Evolutionary conservation across 2,797 vertebrate species (phyloP).

Genomic region (Nannoperca obscura): DNA sequence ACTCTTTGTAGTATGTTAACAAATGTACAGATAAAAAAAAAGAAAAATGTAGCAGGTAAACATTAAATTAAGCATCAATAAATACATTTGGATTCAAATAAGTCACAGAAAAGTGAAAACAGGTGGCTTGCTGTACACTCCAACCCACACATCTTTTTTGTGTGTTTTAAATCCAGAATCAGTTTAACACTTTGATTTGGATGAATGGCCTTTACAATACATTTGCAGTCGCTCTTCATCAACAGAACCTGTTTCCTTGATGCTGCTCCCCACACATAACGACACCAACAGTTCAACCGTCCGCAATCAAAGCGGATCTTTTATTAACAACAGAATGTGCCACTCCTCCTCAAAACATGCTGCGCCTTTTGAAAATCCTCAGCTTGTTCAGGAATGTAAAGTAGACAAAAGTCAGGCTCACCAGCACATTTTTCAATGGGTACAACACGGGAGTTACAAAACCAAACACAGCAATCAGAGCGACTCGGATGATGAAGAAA

Average conservation of each 20-base stretch:
- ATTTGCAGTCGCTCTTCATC: constrained; percentile 22
- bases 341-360: constrained; percentile 80
- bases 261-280: constrained; percentile 34
- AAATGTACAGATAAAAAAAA: background rate
- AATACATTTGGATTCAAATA: constrained; percentile 58
- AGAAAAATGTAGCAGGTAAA: constrained; percentile 22
- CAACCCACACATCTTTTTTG: background rate
- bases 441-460: constrained; percentile 85
- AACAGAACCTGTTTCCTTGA: constrained; percentile 6
- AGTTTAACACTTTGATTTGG: constrained; percentile 27
- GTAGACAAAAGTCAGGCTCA: constrained; percentile 84
- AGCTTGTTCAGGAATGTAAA: constrained; percentile 84
- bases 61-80: constrained; percentile 48
- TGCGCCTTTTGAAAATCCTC: constrained; percentile 75
- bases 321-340: constrained; percentile 28
- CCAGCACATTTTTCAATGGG: constrained; percentile 85
- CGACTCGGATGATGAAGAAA: constrained; percentile 84
- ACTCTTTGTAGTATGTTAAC: background rate
- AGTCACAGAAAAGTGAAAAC: constrained; percentile 4
- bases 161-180: background rate
- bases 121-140: background rate
- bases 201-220: background rate
- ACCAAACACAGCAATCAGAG: constrained; percentile 81
- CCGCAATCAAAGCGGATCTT: constrained; percentile 18
- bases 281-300: constrained; percentile 28